phyloP scores from a whole-genome alignment of 2,797 vertebrate genomes.

The Alouatta caraya region DNA sequence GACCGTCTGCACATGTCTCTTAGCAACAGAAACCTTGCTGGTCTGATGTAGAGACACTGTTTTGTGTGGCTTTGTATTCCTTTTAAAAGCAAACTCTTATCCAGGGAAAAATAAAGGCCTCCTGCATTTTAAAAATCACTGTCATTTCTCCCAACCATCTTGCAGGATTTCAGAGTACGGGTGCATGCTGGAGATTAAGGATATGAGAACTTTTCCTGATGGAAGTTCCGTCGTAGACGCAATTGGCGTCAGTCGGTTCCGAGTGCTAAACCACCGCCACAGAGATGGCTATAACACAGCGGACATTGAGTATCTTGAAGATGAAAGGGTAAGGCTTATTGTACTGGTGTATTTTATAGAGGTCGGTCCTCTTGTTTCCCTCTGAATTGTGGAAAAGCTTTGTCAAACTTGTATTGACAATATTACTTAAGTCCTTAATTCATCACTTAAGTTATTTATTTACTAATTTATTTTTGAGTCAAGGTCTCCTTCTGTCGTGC shows the following conservation, averaged over 20 bases:
- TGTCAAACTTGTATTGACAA: background rate
- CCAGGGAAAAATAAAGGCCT: background rate
- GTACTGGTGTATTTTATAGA: background rate
- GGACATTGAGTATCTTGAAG: slow-evolving; percentile 95
- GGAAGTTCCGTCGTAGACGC: slow-evolving; percentile 94
- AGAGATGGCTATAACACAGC: slow-evolving; percentile 95
- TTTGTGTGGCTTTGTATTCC: background rate
- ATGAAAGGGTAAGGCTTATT: slow-evolving; percentile 89
- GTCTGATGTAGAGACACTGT: background rate
- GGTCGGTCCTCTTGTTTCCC: background rate
- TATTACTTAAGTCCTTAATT: background rate
- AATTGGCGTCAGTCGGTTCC: slow-evolving; percentile 91
- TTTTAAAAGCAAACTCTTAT: background rate
- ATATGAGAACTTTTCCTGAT: slow-evolving; percentile 94
- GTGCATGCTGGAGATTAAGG: slow-evolving; percentile 95
- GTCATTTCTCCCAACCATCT: slow-evolving; percentile 36
- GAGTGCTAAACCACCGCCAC: slow-evolving; percentile 92
- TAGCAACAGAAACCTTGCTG: background rate
- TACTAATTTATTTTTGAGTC: background rate
- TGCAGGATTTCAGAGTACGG: slow-evolving; percentile 92
- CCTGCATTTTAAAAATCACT: background rate
- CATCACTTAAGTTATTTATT: background rate
- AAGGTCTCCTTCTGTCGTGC: background rate
- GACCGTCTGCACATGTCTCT: background rate
- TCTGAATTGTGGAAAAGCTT: background rate